These are phyloP conservation scores for Muscicapa comitata DNA, from an alignment of 2,797 vertebrate genomes.

Conservation along the genomic window DNA sequence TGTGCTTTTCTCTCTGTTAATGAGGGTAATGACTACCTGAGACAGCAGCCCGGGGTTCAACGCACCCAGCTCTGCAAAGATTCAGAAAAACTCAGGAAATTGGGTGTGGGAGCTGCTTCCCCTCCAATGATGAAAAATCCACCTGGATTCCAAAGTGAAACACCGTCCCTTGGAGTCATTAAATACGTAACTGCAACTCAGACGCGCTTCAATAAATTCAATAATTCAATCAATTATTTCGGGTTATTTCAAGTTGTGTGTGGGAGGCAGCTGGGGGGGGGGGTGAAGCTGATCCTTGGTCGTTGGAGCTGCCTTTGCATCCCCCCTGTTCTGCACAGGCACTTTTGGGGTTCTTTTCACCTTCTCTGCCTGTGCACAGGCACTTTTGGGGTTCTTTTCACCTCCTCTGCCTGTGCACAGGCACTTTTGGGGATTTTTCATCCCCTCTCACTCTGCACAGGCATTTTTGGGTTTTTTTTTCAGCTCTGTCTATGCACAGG, in stretches of 20 bases:
- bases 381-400: not conserved
- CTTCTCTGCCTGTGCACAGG: not conserved
- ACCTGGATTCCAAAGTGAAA: not conserved
- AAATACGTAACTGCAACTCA: constrained; percentile 16
- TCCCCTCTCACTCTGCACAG: not conserved
- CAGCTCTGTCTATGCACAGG: not conserved
- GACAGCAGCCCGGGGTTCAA: not conserved
- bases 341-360: not conserved
- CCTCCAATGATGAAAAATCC: not conserved
- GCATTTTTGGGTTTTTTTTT: not conserved
- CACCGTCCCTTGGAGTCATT: constrained; percentile 31
- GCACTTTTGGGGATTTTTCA: not conserved
- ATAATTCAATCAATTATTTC: constrained; percentile 56
- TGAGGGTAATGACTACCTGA: not conserved
- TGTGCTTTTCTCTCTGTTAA: not conserved
- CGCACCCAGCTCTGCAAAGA: not conserved
- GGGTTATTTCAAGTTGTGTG: constrained; percentile 70
- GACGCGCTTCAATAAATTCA: constrained; percentile 46
- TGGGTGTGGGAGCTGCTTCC: not conserved
- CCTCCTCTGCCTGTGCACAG: not conserved
- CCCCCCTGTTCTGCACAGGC: not conserved
- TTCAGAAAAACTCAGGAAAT: not conserved
- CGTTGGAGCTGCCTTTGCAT: constrained; percentile 36
- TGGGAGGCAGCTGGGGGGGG: constrained; percentile 56
- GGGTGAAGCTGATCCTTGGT: constrained; percentile 44